Base-by-base conservation (phyloP, 2,888 invertebrate genomes). In the Apamea sordens region DNA sequence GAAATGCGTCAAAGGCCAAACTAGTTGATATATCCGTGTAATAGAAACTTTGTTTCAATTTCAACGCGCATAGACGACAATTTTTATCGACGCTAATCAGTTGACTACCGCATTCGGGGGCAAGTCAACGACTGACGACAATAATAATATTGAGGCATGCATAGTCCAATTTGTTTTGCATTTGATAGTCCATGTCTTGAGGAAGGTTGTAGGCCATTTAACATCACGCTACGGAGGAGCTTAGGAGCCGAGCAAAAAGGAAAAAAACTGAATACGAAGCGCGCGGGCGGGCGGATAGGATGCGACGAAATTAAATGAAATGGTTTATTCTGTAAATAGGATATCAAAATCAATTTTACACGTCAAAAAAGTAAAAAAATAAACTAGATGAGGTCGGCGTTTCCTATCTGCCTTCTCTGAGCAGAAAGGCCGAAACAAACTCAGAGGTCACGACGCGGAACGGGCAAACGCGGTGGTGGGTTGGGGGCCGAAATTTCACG, bases 1-100 rank as follows among this genome's bases (percentile, higher is more conserved):
- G 63, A 79, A 79, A 73, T 82, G 44, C 69, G 83, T 79, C 77
- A 77, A n/a, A 67, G 0, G 24, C 65, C 59, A 24, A 36, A 41
- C 21, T 56, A 59, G 50, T 64, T 72, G 44, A 75, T 41, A 68
- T 56, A 47, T 76, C 64, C 64, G 56, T 63, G 21, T 65, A 41
- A 50, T 68, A 68, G 21, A 47, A 32, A 32, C 32, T 32, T 32
- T 32, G 32, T 32, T 70, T 47, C 15, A 47, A 56, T 32, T 70
- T 47, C 15, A 47, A 56, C 13, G 11, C 28, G 44, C 18, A 28
- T 53, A 50, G 24, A 50, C n/a, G n/a, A 59, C 11, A 41, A 44
- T 53, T 79, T 36, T 79, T 36, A 28, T 7, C 2, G 50, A n/a
- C 21, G 28, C 50, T 3, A n/a, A 59, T 18, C 36, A 41, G 3